Conservation (phyloP, 2,113 vertebrate species). For the Thalassoma bifasciatum region DNA sequence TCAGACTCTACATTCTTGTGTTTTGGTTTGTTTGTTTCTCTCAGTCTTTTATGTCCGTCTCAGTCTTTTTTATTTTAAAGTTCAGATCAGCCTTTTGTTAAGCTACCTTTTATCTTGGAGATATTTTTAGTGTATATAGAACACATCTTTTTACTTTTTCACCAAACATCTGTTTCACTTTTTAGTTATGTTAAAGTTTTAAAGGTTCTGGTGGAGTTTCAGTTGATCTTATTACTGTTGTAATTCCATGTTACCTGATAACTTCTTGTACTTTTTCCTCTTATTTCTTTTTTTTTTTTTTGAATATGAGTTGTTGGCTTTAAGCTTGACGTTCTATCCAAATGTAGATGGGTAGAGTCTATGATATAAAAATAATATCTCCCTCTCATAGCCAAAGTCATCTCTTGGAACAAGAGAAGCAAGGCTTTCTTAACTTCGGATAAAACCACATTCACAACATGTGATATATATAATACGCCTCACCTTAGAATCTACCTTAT, state of each 20-base stretch:
- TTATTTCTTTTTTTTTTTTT: slow-evolving; percentile 24
- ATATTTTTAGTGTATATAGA: slow-evolving; percentile 62
- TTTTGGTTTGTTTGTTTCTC: slow-evolving; percentile 51
- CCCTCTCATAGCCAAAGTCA: slow-evolving; percentile 65
- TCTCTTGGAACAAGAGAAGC: slow-evolving; percentile 44
- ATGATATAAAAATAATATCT: slow-evolving; percentile 32
- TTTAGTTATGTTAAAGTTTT: slow-evolving; percentile 45
- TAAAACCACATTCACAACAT: slow-evolving; percentile 40
- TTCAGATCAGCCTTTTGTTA: slow-evolving; percentile 74
- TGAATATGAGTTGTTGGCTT: slow-evolving; percentile 66
- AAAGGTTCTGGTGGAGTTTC: slow-evolving; percentile 54
- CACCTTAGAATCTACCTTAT: slow-evolving; percentile 34
- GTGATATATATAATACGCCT: slow-evolving; percentile 44
- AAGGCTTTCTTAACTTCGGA: slow-evolving; percentile 28
- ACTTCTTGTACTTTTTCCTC: slow-evolving; percentile 59
- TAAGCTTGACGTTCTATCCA: slow-evolving; percentile 68
- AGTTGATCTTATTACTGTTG: slow-evolving; percentile 50
- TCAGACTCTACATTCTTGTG: slow-evolving; percentile 59
- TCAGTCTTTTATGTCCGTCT: slow-evolving; percentile 43
- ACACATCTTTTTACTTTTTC: slow-evolving; percentile 43
- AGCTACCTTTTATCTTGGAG: slow-evolving; percentile 62
- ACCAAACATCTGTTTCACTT: slow-evolving; percentile 58
- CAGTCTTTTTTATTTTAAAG: slow-evolving; percentile 45
- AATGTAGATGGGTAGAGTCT: slow-evolving; percentile 51
- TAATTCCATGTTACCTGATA: slow-evolving; percentile 59